Evolutionary conservation across 2,797 vertebrate species (phyloP).

Genomic region (Molossus alvarezi): DNA sequence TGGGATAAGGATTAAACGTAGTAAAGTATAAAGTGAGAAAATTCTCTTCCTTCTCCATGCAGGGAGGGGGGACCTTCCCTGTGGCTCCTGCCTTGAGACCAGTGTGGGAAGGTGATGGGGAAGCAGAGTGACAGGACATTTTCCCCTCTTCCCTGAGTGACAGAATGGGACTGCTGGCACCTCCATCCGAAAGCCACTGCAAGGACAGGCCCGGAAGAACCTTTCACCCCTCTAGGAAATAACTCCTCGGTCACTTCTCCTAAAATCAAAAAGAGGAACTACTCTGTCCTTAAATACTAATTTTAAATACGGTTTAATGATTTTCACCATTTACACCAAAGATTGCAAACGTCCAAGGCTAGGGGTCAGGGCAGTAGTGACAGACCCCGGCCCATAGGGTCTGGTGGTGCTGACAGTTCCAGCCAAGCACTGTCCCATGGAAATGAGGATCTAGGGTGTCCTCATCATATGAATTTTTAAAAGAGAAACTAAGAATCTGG

Average conservation of each 20-base stretch:
- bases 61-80: not conserved
- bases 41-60: not conserved
- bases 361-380: not conserved
- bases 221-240: not conserved
- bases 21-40: not conserved
- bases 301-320: slow-evolving; percentile 40
- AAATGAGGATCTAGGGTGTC: not conserved
- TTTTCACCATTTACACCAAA: slow-evolving; percentile 37
- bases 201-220: not conserved
- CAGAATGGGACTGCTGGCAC: not conserved
- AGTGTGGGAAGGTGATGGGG: not conserved
- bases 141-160: not conserved
- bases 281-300: not conserved
- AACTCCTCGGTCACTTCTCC: not conserved
- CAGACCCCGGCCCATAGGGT: accelerated
- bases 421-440: not conserved
- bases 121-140: not conserved
- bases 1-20: not conserved
- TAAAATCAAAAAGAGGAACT: slow-evolving; percentile 20
- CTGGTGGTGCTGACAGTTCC: not conserved
- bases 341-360: not conserved
- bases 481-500: not conserved
- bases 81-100: not conserved
- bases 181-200: not conserved
- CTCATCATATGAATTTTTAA: not conserved